Base-by-base conservation (phyloP, 2,797 vertebrate species). In the Clarias pachynema region DNA sequence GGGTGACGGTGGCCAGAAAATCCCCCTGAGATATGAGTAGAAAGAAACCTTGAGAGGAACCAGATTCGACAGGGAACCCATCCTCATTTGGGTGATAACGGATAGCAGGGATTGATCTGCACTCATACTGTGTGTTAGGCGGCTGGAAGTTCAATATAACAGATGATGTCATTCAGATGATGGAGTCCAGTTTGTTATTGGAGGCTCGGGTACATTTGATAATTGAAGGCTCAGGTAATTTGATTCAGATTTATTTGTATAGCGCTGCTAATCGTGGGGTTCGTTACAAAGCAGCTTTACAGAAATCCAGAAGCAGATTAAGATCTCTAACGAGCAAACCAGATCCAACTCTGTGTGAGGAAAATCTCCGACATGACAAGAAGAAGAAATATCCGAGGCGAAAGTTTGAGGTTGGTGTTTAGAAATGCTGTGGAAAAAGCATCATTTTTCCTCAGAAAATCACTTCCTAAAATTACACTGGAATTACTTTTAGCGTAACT, bases 391-490 rank as follows among this genome's bases (percentile, higher is more conserved):
- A 72, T 56, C 49, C 26, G 40, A 49, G 22, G 40, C 2, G 1
- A 29, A 74, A 2, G 12, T 56, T 56, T 59, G 22, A 57, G 18
- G 53, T 59, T 77, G 53, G 16, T n/a, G n/a, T n/a, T n/a, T n/a
- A n/a, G n/a, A n/a, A n/a, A n/a, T n/a, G n/a, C n/a, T n/a, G n/a
- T n/a, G n/a, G n/a, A n/a, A n/a, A n/a, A n/a, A n/a, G n/a, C n/a
- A n/a, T 20, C 56, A 59, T 59, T 56, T 77, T 77, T 22, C 75
- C 75, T 78, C 26, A 59, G 56, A 60, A 44, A 44, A 44, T 44
- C 40, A 44, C 7, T 8, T 8, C 1, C 18, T 59, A 12, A 78
- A 78, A 59, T 59, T 22, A 2, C 56, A 59, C 10, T 59, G 31
- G 6, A 77, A 29, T 77, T 57, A 20, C 26, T 20, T 8, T 24